Conservation (phyloP, 2,888 invertebrate species). For the Acrobasis consociella region DNA sequence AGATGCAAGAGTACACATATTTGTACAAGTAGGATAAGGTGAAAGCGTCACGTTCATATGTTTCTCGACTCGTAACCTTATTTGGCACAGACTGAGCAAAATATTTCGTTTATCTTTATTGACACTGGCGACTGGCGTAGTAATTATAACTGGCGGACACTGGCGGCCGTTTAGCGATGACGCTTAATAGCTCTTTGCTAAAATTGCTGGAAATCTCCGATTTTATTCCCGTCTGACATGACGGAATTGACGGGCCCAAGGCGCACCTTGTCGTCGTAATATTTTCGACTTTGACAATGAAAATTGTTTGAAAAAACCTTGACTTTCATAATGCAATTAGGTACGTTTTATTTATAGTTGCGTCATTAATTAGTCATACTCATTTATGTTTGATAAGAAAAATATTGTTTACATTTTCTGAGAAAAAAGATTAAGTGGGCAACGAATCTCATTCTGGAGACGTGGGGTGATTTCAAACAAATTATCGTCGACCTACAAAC, state of each 20-base stretch:
- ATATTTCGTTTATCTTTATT: slow-evolving; percentile 7
- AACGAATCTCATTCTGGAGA: background rate
- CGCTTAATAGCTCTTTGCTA: background rate
- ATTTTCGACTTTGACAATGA: background rate
- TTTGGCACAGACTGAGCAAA: slow-evolving; percentile 27
- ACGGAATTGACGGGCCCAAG: slow-evolving; percentile 2
- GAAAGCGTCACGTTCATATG: slow-evolving; percentile 26
- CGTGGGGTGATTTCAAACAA: background rate
- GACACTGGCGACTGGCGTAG: background rate
- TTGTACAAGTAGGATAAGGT: slow-evolving; percentile 19
- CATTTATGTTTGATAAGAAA: background rate
- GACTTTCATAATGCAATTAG: background rate
- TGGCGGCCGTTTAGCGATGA: background rate
- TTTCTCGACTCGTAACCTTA: slow-evolving; percentile 28
- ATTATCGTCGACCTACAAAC: slow-evolving; percentile 3
- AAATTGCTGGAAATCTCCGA: background rate
- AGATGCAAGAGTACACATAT: background rate
- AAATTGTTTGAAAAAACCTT: background rate
- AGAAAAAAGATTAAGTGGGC: no score
- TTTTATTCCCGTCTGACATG: background rate
- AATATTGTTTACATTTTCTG: slow-evolving; percentile 8
- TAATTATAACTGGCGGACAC: no score
- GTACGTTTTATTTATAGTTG: slow-evolving; percentile 5
- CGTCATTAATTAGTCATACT: slow-evolving; percentile 2
- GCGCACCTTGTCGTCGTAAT: background rate